A percentile compares a stretch with the other conserved stretches of the same genome.
Evolutionary conservation across 2,113 vertebrate species (phyloP).

Genomic region (Nycticorax nycticorax): DNA sequence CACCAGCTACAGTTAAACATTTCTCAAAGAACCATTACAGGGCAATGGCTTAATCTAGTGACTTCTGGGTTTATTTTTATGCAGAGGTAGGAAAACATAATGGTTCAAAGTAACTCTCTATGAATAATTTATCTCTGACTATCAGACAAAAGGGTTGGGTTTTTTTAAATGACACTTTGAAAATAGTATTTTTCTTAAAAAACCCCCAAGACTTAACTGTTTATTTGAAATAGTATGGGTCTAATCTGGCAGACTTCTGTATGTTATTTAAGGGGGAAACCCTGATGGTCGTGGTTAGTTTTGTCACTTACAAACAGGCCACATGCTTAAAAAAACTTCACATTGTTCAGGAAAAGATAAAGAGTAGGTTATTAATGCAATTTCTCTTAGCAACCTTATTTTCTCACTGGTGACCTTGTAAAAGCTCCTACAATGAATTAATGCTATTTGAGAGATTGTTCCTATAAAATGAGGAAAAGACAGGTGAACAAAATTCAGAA

Average conservation of each 20-base stretch:
- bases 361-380: background rate
- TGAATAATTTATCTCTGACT: background rate
- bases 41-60: background rate
- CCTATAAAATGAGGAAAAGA: background rate
- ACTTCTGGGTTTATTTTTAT: conserved; percentile 38
- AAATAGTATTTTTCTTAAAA: background rate
- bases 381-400: background rate
- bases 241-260: background rate
- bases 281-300: background rate
- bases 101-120: conserved; percentile 4
- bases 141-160: background rate
- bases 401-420: background rate
- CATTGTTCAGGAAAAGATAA: background rate
- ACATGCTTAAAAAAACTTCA: background rate
- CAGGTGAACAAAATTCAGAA: background rate
- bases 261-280: background rate
- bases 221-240: background rate
- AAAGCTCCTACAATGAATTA: background rate
- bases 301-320: background rate
- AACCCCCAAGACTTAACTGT: background rate
- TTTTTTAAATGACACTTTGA: background rate
- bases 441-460: background rate
- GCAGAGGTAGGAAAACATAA: conserved; percentile 18
- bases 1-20: conserved; percentile 23
- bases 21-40: conserved; percentile 24